These are phyloP conservation scores for Cerastis leucographa DNA, from an alignment of 2,888 invertebrate genomes.

Conservation along the genomic window DNA sequence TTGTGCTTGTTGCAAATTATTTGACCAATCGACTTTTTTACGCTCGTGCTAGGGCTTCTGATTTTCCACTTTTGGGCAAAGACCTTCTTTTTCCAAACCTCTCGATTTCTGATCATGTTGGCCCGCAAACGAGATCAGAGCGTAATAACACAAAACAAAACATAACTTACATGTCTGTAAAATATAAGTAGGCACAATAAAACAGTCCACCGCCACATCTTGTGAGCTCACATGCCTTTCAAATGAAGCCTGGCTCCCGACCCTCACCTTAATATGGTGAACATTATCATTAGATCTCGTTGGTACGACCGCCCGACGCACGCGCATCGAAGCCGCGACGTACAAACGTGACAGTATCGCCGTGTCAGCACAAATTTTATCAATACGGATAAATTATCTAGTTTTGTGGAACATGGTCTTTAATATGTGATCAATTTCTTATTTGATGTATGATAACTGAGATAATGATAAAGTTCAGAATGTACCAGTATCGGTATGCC, in stretches of 20 bases:
- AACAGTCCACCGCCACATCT: conserved; percentile 67
- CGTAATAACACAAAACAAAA: not conserved
- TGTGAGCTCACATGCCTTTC: conserved; percentile 67
- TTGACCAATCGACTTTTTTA: too few relatives aligned
- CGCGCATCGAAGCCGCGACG: conserved; percentile 9
- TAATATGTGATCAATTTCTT: conserved; percentile 38
- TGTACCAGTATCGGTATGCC: not conserved
- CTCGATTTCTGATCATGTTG: not conserved
- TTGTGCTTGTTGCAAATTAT: too few relatives aligned
- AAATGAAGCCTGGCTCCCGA: conserved; percentile 56
- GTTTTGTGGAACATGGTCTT: conserved; percentile 64
- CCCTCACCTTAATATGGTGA: conserved; percentile 56
- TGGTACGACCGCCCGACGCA: conserved; percentile 60
- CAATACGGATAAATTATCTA: conserved; percentile 65
- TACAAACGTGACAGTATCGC: conserved; percentile 68
- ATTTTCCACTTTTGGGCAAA: not conserved
- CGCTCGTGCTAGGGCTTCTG: not conserved
- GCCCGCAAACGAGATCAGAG: not conserved
- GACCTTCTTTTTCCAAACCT: not conserved
- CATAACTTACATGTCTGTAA: conserved; percentile 57
- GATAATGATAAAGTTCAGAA: conserved; percentile 14
- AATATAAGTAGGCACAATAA: conserved; percentile 59
- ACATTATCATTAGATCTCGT: conserved; percentile 54
- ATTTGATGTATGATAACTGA: conserved; percentile 15
- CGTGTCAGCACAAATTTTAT: conserved; percentile 55